Base-by-base conservation (phyloP, 2,888 invertebrate genomes). In the Lasioglossum marginatum region DNA sequence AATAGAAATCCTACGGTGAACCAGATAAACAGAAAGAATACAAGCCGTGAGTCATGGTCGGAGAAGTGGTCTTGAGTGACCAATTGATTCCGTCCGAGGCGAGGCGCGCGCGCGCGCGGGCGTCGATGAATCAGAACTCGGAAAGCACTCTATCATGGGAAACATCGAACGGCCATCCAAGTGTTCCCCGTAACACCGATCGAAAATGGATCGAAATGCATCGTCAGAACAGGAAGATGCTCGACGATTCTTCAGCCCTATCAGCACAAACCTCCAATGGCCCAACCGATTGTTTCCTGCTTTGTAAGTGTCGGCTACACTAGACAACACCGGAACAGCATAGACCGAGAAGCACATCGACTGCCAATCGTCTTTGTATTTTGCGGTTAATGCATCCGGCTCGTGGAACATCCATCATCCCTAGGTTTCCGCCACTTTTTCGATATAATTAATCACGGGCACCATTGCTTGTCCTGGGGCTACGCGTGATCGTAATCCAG, bases 371-470 rank as follows among this genome's bases (percentile, higher is more conserved):
- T 76, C 75, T 43, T 73, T 48, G 77, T 77, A 79, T 83, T 85
- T 68, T 76, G 88, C 79, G 82, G 76, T 80, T 82, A 90, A 79
- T 82, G 84, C 81, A 84, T 86, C 68, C 85, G 87, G 77, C 86
- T 74, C 79, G 60, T n/a, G 72, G 63, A 83, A 79, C 92, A 92
- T 91, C 89, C 87, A 92, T 91, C 91, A 92, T 87, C 83, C 83
- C 86, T 81, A 89, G 82, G 88, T 92, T 90, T 87, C 90, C 81
- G 87, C 84, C 86, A 87, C 90, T 90, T 92, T 70, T 87, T 80
- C 89, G 77, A 83, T 81, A 91, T 81, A 90, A 92, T 92, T 92
- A 92, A 92, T 92, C 92, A 91, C 89, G 77, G 85, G 82, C 37
- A 19, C 86, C 88, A 90, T 88, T 90, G 88, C 91, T 83, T 83